These are phyloP conservation scores for Rousettus madagascariensis DNA, from an alignment of 2,797 vertebrate genomes.

Conservation along the genomic window DNA sequence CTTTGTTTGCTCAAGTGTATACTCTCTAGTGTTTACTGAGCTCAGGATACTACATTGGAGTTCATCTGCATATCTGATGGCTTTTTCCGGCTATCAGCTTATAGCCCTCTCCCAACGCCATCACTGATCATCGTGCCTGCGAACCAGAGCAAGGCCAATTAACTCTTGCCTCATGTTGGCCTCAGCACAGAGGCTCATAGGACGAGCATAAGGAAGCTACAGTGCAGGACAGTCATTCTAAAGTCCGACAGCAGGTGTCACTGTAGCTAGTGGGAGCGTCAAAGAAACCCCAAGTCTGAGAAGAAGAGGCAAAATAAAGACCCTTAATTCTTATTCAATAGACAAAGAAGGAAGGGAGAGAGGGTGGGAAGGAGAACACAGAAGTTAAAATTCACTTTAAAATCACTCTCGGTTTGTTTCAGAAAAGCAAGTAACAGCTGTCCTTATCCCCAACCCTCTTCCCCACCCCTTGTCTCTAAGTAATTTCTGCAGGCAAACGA, in stretches of 20 bases:
- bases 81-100: neutral
- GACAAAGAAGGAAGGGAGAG: neutral
- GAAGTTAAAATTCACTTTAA: conserved; percentile 42
- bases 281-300: neutral
- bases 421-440: conserved; percentile 35
- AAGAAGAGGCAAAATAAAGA: conserved; percentile 47
- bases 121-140: neutral
- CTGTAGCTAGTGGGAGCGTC: conserved; percentile 39
- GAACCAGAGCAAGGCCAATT: neutral
- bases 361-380: neutral
- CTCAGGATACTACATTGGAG: neutral
- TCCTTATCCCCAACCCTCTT: neutral
- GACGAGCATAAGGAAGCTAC: neutral
- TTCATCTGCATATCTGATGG: neutral
- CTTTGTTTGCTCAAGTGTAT: neutral
- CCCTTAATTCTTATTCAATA: neutral
- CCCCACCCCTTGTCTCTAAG: neutral
- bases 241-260: conserved; percentile 70
- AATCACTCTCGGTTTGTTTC: conserved; percentile 28
- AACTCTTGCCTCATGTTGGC: neutral
- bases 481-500: conserved; percentile 17
- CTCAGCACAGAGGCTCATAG: neutral
- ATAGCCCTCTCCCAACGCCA: neutral
- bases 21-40: neutral
- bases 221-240: neutral